Percentiles rank a stretch among this genome's conserved stretches.
Conservation (phyloP, 1,140 invertebrate genomes). For the Helicoverpa zea region DNA sequence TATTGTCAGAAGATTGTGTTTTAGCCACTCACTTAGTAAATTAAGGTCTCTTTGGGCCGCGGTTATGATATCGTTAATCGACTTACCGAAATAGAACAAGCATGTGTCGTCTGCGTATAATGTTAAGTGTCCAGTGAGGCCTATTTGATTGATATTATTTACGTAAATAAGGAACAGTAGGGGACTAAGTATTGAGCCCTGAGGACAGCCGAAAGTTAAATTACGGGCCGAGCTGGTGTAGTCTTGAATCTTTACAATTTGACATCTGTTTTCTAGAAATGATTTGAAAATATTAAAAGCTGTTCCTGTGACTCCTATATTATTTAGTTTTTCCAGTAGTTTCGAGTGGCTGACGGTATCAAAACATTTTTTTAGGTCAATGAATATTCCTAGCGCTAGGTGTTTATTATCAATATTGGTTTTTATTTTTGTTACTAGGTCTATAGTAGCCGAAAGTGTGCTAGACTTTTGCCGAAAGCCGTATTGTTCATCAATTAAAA, state of each 20-base stretch:
- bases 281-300: conserved; percentile 22
- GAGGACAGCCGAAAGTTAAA: neutral
- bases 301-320: conserved; percentile 15
- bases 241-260: conserved; percentile 14
- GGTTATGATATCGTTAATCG: too few relatives aligned
- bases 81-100: too few relatives aligned
- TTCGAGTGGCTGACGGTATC: conserved; percentile 4
- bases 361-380: conserved; percentile 36
- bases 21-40: too few relatives aligned
- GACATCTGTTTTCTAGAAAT: neutral
- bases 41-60: too few relatives aligned
- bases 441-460: conserved; percentile 8
- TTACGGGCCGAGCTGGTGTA: neutral
- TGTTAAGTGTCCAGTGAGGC: too few relatives aligned
- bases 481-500: conserved; percentile 7
- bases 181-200: neutral
- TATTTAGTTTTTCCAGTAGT: conserved; percentile 27
- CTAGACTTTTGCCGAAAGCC: conserved; percentile 36
- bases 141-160: too few relatives aligned
- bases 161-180: conserved; percentile 22
- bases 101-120: too few relatives aligned
- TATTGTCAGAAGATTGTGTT: too few relatives aligned
- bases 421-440: conserved; percentile 35
- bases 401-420: conserved; percentile 17
- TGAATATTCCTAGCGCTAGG: conserved; percentile 13